phyloP scores from a whole-genome alignment of 1,140 invertebrate species.

The Musca domestica region DNA sequence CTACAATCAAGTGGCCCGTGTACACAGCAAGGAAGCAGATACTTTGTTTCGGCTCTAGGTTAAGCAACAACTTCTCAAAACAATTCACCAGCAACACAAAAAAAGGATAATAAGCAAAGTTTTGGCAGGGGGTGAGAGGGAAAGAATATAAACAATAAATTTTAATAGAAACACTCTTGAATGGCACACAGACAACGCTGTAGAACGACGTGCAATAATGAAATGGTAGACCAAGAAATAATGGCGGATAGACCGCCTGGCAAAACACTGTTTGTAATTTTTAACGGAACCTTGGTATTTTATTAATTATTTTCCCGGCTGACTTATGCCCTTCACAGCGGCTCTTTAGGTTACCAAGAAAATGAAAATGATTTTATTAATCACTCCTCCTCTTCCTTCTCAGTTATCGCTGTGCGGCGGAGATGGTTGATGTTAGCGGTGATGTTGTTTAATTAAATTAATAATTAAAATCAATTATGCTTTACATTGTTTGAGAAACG shows the following conservation, averaged over 20 bases:
- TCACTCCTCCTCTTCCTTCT: neutral
- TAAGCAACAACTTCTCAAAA: no score
- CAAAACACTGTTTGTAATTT: no score
- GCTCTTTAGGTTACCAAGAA: neutral
- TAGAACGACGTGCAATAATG: no score
- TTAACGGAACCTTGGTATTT: neutral
- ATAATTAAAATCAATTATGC: slow-evolving; percentile 21
- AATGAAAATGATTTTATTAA: neutral
- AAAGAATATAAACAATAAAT: slow-evolving; percentile 19
- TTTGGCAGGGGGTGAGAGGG: neutral
- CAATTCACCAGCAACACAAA: neutral
- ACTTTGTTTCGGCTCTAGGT: no score
- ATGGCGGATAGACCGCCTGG: no score
- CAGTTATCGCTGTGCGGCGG: no score
- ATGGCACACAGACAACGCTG: no score
- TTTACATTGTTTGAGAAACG: slow-evolving; percentile 10
- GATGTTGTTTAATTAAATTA: neutral
- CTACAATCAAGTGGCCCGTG: no score
- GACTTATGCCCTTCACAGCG: neutral
- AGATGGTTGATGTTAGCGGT: neutral
- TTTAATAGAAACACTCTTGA: neutral
- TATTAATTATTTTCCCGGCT: neutral
- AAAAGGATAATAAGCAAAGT: slow-evolving; percentile 5
- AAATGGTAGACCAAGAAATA: no score
- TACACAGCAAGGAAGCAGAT: no score